Base-by-base conservation (phyloP, 1,140 invertebrate genomes). In the Chymomyza costata region DNA sequence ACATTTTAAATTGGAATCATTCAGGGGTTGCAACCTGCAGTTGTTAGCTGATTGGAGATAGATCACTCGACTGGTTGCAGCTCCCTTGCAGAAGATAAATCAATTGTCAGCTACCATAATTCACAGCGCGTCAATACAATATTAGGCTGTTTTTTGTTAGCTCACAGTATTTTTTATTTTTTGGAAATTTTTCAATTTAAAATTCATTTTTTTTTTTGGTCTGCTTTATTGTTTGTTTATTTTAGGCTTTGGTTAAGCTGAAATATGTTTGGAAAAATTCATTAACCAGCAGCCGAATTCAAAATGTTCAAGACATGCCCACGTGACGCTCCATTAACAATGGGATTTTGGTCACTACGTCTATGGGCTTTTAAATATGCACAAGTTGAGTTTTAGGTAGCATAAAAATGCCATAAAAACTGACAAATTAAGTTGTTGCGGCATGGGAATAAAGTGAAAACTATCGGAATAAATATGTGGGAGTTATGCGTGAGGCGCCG, bases 201-300 rank as follows among this genome's bases (percentile, higher is more conserved):
- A n/a, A n/a, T n/a, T n/a, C n/a, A n/a, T n/a, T 53, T 52, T 39
- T 39, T 32, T 51, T 44, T 43, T 71, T 65, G 25, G 18, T 48
- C 58, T 68, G 65, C 65, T 66, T 70, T 70, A 66, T 64, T 70
- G 63, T 63, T 78, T 78, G 71, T 66, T 69, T 66, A 48, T 40
- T 35, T 46, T 49, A 25, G 63, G 3, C 25, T 43, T 30, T 32
- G 21, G 49, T 52, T 52, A 58, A 65, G 61, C n/a, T 76, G 65
- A 37, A 34, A 52, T 40, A 59, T 47, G 49, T 55, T 49, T 48
- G 52, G 52, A 57, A 44, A 49, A 53, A 19, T 65, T 62, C 57
- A 61, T 65, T 56, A 37, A 3, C 15, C 8, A 39, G 38, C 48
- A 63, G 14, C 34, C 17, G 32, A 21, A 30, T 30, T 46, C 45